Base-by-base conservation (phyloP, 2,888 invertebrate genomes). In the Tetramorium bicarinatum region DNA sequence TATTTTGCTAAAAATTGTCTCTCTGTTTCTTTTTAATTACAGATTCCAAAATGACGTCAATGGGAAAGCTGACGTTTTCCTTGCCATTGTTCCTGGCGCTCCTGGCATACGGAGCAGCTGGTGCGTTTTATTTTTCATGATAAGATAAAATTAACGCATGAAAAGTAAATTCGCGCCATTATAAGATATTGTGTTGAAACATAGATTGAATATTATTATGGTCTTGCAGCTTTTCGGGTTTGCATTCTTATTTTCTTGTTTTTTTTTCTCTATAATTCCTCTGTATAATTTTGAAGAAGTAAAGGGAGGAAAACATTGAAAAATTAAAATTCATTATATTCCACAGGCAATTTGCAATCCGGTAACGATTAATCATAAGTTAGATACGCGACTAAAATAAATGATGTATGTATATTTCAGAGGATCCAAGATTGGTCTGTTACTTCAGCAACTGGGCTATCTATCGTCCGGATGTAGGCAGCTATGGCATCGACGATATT, bases 391-490 rank as follows among this genome's bases (percentile, higher is more conserved):
- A 38, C 9, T 54, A 11, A 13, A 25, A 11, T 47, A 29, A 52
- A 41, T 34, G n/a, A 9, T 49, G 2, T 13, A 25, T 75, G 18
- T 25, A n/a, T 44, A 13, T 75, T 83, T 52, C 62, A 69, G 69
- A 71, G 44, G 0, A 11, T 3, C 61, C 80, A 80, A 95, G 96
- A 90, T 94, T 96, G 2, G 96, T 96, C 0, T 97, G 97, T 91
- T 97, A 97, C 94, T 97, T 96, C 94, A 97, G 97, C 93, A 97
- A 97, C 95, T 98, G 97, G 98, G 98, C 98, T 13, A 96, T 98
- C 79, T 97, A 98, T 95, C 96, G 98, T 54, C 98, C 98, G 0
- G 98, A 97, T 4, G 95, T 97, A 13, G 98, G 98, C 0, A 96
- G 96, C 49, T 98, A 98, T 93, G 97, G 96, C n/a, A 96, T 98